A percentile compares a stretch with the other conserved stretches of the same genome.
These are phyloP conservation scores for Ostrea edulis DNA, from an alignment of 1,140 invertebrate species.

Conservation along the genomic window DNA sequence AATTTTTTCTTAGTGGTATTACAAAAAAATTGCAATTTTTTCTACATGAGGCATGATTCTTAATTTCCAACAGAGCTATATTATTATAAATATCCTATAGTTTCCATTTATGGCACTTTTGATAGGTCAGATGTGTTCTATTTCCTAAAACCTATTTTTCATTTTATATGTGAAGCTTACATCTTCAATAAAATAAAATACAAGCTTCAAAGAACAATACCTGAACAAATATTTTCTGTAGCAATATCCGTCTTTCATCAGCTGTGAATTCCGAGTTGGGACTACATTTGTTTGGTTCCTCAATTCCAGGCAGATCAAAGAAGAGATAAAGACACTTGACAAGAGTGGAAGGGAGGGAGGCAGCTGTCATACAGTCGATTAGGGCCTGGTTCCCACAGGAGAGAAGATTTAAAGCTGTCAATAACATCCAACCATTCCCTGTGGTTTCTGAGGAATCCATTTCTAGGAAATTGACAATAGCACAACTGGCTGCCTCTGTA, in stretches of 20 bases:
- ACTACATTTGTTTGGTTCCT: slow-evolving; percentile 85
- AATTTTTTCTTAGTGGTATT: too few relatives aligned
- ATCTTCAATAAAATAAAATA: too few relatives aligned
- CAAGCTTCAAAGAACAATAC: slow-evolving; percentile 79
- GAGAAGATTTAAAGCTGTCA: slow-evolving; percentile 92
- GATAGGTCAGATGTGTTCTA: too few relatives aligned
- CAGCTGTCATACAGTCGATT: slow-evolving; percentile 91
- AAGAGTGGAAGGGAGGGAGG: slow-evolving; percentile 96
- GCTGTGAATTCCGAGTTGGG: slow-evolving; percentile 91
- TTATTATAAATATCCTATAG: too few relatives aligned
- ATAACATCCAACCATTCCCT: slow-evolving; percentile 97
- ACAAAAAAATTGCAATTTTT: too few relatives aligned
- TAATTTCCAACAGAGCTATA: too few relatives aligned
- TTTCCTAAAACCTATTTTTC: too few relatives aligned
- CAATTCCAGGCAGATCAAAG: slow-evolving; percentile 92
- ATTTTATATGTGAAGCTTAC: too few relatives aligned
- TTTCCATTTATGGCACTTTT: too few relatives aligned
- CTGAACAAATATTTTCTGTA: slow-evolving; percentile 98
- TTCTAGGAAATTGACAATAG: slow-evolving; percentile 97
- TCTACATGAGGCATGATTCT: too few relatives aligned
- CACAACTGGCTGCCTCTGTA: slow-evolving; percentile 93
- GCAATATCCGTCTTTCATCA: slow-evolving; percentile 91
- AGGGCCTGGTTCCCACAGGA: slow-evolving; percentile 83
- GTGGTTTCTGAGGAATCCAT: slow-evolving; percentile 89
- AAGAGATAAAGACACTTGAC: slow-evolving; percentile 99